Conservation (phyloP, 2,797 vertebrate species). For the Etheostoma nigrum region DNA sequence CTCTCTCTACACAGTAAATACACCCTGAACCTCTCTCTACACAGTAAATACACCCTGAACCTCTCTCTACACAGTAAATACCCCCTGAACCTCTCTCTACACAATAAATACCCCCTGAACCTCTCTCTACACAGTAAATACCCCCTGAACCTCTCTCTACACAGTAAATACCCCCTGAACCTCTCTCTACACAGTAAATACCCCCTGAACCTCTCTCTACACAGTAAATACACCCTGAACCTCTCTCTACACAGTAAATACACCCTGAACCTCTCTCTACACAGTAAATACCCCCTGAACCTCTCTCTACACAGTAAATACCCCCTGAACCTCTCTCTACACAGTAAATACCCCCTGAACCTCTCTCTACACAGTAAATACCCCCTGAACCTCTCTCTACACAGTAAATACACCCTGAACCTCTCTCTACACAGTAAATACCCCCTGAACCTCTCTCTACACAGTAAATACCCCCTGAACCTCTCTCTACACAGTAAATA, state of each 20-base stretch:
- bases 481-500: conserved; percentile 2
- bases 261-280: too few species aligned
- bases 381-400: too few species aligned
- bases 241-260: conserved; percentile 2
- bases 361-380: conserved; percentile 2
- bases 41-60: neutral
- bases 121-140: conserved; percentile 2
- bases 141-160: too few species aligned
- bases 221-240: neutral
- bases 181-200: conserved; percentile 2
- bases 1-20: conserved; percentile 2
- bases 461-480: neutral
- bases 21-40: too few species aligned
- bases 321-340: too few species aligned
- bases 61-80: conserved; percentile 2
- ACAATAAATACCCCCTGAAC: neutral
- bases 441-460: too few species aligned
- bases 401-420: neutral
- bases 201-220: too few species aligned
- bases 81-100: too few species aligned
- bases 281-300: neutral
- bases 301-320: conserved; percentile 2
- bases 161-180: neutral
- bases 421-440: conserved; percentile 2
- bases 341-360: neutral